Percentiles rank a stretch among this genome's conserved stretches.
phyloP scores from a whole-genome alignment of 1,140 invertebrate species.

The Bombus turneri region DNA sequence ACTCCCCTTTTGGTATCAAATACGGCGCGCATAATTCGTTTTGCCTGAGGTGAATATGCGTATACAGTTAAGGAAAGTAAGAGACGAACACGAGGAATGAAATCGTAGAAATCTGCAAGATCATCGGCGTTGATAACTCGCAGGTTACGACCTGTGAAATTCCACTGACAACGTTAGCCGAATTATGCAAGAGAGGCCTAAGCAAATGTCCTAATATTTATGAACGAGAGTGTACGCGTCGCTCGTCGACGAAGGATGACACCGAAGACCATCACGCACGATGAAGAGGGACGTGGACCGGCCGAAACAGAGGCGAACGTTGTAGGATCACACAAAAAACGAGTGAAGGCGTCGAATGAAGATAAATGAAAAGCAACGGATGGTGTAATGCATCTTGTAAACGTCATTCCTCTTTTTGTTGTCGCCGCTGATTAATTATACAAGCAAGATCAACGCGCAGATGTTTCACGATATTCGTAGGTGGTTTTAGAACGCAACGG shows the following conservation, averaged over 20 bases:
- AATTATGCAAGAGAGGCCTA: no score
- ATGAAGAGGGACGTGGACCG: background rate
- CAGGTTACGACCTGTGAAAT: no score
- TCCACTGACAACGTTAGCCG: no score
- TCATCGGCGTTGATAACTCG: no score
- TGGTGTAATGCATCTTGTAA: background rate
- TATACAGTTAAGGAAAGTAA: no score
- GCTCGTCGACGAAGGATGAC: background rate
- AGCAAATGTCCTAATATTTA: no score
- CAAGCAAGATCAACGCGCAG: background rate
- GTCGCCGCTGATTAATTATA: background rate
- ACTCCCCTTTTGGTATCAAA: no score
- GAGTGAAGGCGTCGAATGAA: slow-evolving; percentile 3
- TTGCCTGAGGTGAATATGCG: no score
- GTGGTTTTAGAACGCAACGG: background rate
- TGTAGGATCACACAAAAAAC: slow-evolving; percentile 3
- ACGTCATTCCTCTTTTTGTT: background rate
- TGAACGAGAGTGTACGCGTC: slow-evolving; percentile 3
- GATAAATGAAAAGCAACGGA: slow-evolving; percentile 10
- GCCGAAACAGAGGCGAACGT: background rate
- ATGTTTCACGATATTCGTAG: background rate
- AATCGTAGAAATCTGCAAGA: no score
- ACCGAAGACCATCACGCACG: background rate
- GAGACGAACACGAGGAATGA: no score
- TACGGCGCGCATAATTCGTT: no score